These are phyloP conservation scores for Chloebia gouldiae DNA, from an alignment of 2,113 vertebrate genomes.

Conservation along the genomic window DNA sequence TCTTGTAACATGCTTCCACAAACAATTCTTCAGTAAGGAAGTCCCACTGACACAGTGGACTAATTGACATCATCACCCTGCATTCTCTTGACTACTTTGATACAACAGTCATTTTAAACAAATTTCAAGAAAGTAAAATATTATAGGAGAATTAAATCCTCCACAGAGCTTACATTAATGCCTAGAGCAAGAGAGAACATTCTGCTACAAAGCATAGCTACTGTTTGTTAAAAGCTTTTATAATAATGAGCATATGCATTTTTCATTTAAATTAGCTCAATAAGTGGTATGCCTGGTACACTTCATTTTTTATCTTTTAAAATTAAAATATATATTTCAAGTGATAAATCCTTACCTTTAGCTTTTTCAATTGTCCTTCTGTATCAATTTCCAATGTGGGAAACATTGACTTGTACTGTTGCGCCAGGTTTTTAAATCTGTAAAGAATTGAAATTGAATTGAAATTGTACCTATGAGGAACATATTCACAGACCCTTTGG, in stretches of 20 bases:
- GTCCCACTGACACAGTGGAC: background rate
- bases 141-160: background rate
- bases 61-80: background rate
- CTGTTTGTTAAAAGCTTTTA: background rate
- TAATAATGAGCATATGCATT: background rate
- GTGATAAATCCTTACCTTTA: conserved; percentile 79
- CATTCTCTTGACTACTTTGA: background rate
- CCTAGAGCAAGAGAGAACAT: background rate
- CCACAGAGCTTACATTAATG: background rate
- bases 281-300: background rate
- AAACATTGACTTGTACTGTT: conserved; percentile 94
- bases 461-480: background rate
- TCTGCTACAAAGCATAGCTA: background rate
- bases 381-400: conserved; percentile 84
- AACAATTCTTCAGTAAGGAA: background rate
- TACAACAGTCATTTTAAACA: background rate
- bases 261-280: background rate
- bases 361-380: conserved; percentile 89
- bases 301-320: background rate
- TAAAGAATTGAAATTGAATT: background rate
- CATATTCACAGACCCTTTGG: background rate
- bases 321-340: background rate
- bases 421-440: conserved; percentile 93
- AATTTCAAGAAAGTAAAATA: background rate
- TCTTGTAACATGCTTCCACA: background rate